Base-by-base conservation (phyloP, 2,888 invertebrate species). In the Philereme transversata region DNA sequence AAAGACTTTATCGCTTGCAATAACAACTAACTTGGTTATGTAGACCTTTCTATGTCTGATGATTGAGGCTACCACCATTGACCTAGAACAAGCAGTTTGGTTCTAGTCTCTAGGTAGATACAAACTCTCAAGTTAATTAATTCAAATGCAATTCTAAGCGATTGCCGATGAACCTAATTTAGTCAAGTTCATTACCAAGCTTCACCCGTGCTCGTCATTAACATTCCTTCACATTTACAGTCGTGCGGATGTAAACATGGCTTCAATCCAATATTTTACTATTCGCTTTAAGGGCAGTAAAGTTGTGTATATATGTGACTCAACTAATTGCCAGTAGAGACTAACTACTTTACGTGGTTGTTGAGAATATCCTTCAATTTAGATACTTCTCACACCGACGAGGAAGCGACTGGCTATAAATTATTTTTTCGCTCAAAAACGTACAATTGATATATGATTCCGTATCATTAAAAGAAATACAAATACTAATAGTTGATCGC, bases 151-250 rank as follows among this genome's bases (percentile, higher is more conserved):
- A 43, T 54, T 61, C 10, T 45, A 50, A 51, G 45, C 9, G 45
- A 65, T 65, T 57, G 52, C 60, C 45, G 54, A 47, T 51, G 46
- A 57, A 62, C 48, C 47, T 10, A 58, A 58, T 62, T 59, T 60
- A 44, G 62, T 67, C 64, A 65, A 58, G 69, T 69, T 66, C 64
- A 66, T 68, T 68, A 66, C 56, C 60, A 54, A 60, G 53, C 47
- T 64, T 64, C 46, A 60, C 59, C 55, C 62, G 61, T 63, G 59
- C 61, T 43, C 53, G 53, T 59, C 62, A 62, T 64, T 63, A 61
- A 56, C 57, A 60, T 67, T 64, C 63, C 51, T 49, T 53, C 49
- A 57, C 56, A 62, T 50, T 59, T 52, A 58, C 56, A 60, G 61
- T 56, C 46, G 22, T 53, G 44, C 56, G 43, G 51, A 51, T 51